These are phyloP conservation scores for Drosophila burlai DNA, from an alignment of 1,140 invertebrate genomes.

Conservation along the genomic window DNA sequence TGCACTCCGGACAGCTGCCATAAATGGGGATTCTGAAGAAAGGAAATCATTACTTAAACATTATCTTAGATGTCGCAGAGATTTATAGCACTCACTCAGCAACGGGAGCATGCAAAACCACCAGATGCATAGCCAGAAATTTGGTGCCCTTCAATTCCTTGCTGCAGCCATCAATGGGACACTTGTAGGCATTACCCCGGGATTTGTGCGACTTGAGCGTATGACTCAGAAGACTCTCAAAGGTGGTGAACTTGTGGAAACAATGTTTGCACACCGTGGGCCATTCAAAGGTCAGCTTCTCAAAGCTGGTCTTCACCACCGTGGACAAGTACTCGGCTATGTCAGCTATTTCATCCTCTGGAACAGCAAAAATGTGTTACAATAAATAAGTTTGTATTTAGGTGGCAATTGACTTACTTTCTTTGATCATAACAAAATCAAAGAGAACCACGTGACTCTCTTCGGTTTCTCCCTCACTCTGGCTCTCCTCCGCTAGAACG, in stretches of 20 bases:
- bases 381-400: neutral
- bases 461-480: conserved; percentile 56
- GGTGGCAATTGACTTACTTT: conserved; percentile 19
- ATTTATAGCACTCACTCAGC: conserved; percentile 50
- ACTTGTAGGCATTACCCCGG: conserved; percentile 38
- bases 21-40: conserved; percentile 69
- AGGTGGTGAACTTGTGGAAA: conserved; percentile 47
- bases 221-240: conserved; percentile 54
- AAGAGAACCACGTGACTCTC: conserved; percentile 58
- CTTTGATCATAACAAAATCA: conserved; percentile 65
- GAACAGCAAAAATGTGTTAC: neutral
- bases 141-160: conserved; percentile 37
- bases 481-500: conserved; percentile 34
- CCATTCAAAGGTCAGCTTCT: conserved; percentile 70
- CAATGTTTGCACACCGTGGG: conserved; percentile 53
- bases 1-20: conserved; percentile 72
- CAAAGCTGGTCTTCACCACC: conserved; percentile 67
- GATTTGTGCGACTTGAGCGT: conserved; percentile 31
- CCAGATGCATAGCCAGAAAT: conserved; percentile 67
- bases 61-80: neutral
- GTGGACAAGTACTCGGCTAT: conserved; percentile 63
- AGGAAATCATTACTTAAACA: neutral
- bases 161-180: conserved; percentile 58
- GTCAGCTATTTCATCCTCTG: conserved; percentile 60
- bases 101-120: conserved; percentile 68